Evolutionary conservation across 2,797 vertebrate species (phyloP), one percentile per base, ranked within the genome.

Genomic region (Rhyacichthys aspro): DNA sequence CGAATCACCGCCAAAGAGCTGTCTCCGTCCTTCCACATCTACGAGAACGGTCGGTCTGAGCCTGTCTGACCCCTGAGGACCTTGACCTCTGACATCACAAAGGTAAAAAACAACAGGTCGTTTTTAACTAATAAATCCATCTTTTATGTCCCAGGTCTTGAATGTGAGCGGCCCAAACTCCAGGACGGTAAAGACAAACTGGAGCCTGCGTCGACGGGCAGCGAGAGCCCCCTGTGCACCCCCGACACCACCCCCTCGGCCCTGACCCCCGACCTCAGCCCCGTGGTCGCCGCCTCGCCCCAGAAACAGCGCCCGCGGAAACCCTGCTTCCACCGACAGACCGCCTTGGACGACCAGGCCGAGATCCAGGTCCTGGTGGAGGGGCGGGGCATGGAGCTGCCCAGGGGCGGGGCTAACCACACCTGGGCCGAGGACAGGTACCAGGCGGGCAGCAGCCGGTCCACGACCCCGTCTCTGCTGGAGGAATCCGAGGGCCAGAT

Each of bases 1-100:
- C 94, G 96, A 89, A 93, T 96, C 84, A 94, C 95, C 91, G 96
- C 96, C 94, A 99, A 97, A 93, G 96, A 98, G 93, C 96, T 98
- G 82, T 98, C 96, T 0, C 97, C 97, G 58, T 96, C 96, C 88
- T 98, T 97, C 81, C 95, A 97, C 91, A 96, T 97, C 91, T 92
- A 96, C 74, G 96, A 95, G 67, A 98, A 99, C 0, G 97, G 97
- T 99, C 86, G 94, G 95, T 38, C 2, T 6, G 23, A 28, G 23
- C 7, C 7, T 28, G 7, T 28, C 23, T 28, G 23, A 6, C 7
- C 23, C 4, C 23, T 28, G 23, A 5, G 7, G n/a, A n/a, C n/a
- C n/a, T n/a, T n/a, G n/a, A n/a, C 19, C 19, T 5, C 5, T 23
- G 19, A 28, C 1, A 6, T 28, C 23, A 28, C 23, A 28, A 28